Base-by-base conservation (phyloP, 2,888 invertebrate species). In the Hypomecis atomaria region DNA sequence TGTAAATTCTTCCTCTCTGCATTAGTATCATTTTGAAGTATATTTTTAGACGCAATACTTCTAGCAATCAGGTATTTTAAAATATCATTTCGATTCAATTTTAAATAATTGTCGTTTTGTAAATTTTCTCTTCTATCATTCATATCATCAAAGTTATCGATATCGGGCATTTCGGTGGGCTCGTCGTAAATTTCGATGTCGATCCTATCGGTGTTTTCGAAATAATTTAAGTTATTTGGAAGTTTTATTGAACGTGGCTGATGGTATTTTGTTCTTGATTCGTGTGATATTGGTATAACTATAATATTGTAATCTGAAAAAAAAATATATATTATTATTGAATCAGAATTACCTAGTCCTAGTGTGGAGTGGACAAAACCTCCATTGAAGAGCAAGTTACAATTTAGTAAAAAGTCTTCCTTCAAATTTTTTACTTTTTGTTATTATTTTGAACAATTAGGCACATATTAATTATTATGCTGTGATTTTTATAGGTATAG, bases 131-230 rank as follows among this genome's bases (percentile, higher is more conserved):
- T 66, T 54, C 73, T 75, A 1, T 83, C 77, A 54, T 75, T 76
- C 1, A 67, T 76, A 50, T 84, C 86, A n/a, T 90, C 86, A 10
- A 85, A 78, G 34, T 76, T 81, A 33, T 90, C 90, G 0, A 89
- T 67, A 36, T 90, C 83, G 0, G 86, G 81, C 6, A 75, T 43
- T 40, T 86, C 84, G 0, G 87, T 86, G 0, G 86, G 84, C 43
- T 86, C 86, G 0, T 87, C 84, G 49, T 88, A 89, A 5, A 81
- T 66, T 70, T 85, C 86, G 2, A 90, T 78, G 44, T 91, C 90
- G 0, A 91, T 73, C 69, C 72, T 83, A 0, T 70, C 7, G 0
- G 67, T 61, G 2, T 76, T 13, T 44, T 50, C 36, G 11, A n/a
- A 7, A 42, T 45, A 44, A 36, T 44, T 44, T 2, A 33, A 69